Conservation (phyloP, 53 echinoderm and acorn worm genomes). For the Holothuria leucospilota region DNA sequence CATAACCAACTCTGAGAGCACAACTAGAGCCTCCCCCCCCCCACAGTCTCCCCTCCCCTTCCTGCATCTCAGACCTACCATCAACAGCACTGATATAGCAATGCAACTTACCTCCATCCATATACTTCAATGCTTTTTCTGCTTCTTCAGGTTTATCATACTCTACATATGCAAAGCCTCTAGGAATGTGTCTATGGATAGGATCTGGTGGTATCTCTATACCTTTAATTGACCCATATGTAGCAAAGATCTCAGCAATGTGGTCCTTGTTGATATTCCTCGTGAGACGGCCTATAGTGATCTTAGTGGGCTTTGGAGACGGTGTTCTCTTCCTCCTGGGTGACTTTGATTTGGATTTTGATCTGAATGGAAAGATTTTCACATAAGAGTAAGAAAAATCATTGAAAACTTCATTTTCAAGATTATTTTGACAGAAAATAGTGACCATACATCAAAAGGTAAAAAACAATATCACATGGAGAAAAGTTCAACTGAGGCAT, state of each 20-base stretch:
- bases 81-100: too few species aligned
- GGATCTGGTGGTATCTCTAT: slow-evolving; percentile 86
- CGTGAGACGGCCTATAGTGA: slow-evolving; percentile 88
- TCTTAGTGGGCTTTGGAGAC: slow-evolving; percentile 82
- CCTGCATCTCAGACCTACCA: too few species aligned
- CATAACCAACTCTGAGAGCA: too few species aligned
- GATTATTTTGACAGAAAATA: too few species aligned
- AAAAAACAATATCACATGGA: too few species aligned
- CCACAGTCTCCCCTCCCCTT: too few species aligned
- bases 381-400: neutral
- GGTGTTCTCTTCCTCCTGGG: slow-evolving; percentile 83
- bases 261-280: slow-evolving; percentile 95
- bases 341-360: slow-evolving; percentile 74
- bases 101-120: slow-evolving; percentile 88
- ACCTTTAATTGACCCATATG: slow-evolving; percentile 84
- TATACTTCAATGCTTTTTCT: slow-evolving; percentile 91
- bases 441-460: too few species aligned
- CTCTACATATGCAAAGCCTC: slow-evolving; percentile 85
- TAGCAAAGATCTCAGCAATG: slow-evolving; percentile 91
- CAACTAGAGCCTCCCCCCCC: too few species aligned
- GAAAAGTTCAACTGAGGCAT: too few species aligned
- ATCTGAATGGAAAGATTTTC: neutral
- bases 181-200: slow-evolving; percentile 70
- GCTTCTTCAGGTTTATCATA: slow-evolving; percentile 87
- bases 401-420: too few species aligned